Evolutionary conservation across 2,113 vertebrate genomes (phyloP), one percentile per base, ranked within the genome.

Genomic region (Crotalus viridis): DNA sequence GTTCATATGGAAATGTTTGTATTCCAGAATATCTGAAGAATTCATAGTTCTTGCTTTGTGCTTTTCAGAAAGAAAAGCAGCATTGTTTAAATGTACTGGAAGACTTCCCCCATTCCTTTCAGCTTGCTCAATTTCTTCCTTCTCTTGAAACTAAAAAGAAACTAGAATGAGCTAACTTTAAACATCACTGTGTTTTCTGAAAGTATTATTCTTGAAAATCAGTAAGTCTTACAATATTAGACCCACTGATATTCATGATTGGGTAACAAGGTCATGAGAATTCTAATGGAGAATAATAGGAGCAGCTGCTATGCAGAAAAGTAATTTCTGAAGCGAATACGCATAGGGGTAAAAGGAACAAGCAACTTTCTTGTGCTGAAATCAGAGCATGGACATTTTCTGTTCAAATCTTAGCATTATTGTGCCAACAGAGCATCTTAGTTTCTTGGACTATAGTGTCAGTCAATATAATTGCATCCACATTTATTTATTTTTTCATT

Each of bases 71-170:
- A 98, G 97, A 98, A 98, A 96, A 96, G 94, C 93, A 94, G 57
- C 94, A 96, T 98, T 98, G 97, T 98, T 95, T 96, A 43, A 94
- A 87, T 93, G 92, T 96, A 96, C 5, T 69, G 90, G 89, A 96
- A 95, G 94, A 96, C 95, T 96, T 97, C 98, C 96, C 97, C 95
- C 96, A 97, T 97, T 96, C 97, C 97, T 96, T 96, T 97, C 95
- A 96, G 92, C 94, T 97, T 96, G 95, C 94, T 97, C 96, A 96
- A 92, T 95, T 96, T 97, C 94, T 97, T 95, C 93, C 28, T 96
- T 43, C 91, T 85, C 10, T 95, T 92, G 61, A 91, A 93, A 96
- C 91, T 95, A 95, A 96, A 96, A 97, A 96, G 94, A 96, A 97
- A 97, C 96, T 86, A 95, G 92, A 94, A 90, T 95, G 93, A 96